Evolutionary conservation across 2,113 vertebrate species (phyloP), one percentile per base, ranked within the genome.

Genomic region (Corythornis cristatus): DNA sequence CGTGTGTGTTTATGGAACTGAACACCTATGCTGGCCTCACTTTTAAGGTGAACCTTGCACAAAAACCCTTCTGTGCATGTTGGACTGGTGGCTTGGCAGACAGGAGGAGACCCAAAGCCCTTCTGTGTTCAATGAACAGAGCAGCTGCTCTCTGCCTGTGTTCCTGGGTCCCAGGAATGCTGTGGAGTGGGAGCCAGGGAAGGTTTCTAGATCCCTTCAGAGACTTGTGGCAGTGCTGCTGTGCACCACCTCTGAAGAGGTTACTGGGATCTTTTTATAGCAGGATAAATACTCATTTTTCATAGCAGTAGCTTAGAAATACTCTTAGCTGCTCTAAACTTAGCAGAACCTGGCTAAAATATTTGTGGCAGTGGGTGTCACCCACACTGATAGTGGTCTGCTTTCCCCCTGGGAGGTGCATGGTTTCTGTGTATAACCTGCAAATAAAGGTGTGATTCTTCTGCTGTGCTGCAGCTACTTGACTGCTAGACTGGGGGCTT

Each of bases 201-300:
- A 20, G 70, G 6, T 50, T 78, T 94, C 88, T 67, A 58, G n/a
- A 20, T 12, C 22, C 89, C 83, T 73, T 76, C 45, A 2, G 56
- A 64, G 79, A 45, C 35, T 16, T 18, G 1, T 3, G 25, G 26
- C 48, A 25, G 81, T 14, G 1, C 23, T 8, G 83, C 88, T 78
- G 66, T 84, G 90, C 58, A 51, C 79, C 12, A 25, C 64, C 22
- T 92, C 96, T 37, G 10, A 37, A 37, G 37, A 37, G 37, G 77
- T 86, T 84, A 85, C 74, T 70, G 91, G 95, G 94, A 97, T 80
- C 83, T 89, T 90, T 91, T 88, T 71, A 54, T 81, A 89, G 93
- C 84, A 76, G 20, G 12, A 42, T 76, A 96, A 97, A 93, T 78
- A 94, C 94, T 62, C 88, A 90, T 97, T 98, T 97, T 95, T 97